Evolutionary conservation across 2,797 vertebrate species (phyloP).

Genomic region (Sebastes matsubarae): DNA sequence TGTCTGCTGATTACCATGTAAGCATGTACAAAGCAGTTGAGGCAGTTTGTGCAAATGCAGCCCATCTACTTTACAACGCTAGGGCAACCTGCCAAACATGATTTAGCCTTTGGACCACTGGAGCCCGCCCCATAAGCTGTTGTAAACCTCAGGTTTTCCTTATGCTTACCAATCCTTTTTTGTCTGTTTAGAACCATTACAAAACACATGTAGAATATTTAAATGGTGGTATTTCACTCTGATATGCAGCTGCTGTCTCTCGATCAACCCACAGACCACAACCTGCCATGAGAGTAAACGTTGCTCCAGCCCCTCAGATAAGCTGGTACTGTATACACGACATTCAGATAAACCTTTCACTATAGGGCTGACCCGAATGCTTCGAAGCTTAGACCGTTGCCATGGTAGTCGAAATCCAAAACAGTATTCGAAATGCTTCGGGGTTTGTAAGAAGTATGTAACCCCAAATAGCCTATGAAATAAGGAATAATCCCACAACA

Average conservation of each 20-base stretch:
- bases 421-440: too few relatives aligned
- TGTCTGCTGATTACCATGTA: conserved; percentile 16
- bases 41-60: conserved; percentile 6
- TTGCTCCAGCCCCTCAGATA: conserved; percentile 23
- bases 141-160: conserved; percentile 63
- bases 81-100: neutral
- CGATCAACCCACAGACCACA: neutral
- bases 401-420: too few relatives aligned
- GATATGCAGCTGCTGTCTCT: neutral
- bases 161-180: conserved; percentile 15
- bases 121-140: conserved; percentile 33
- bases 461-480: too few relatives aligned
- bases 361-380: too few relatives aligned
- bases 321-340: neutral
- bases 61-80: conserved; percentile 9
- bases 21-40: conserved; percentile 40
- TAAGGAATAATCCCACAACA: too few relatives aligned
- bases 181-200: neutral
- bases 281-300: conserved; percentile 2
- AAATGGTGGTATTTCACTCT: neutral
- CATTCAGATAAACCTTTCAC: too few relatives aligned
- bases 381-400: too few relatives aligned
- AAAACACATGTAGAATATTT: conserved; percentile 14
- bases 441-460: too few relatives aligned
- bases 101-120: conserved; percentile 31